phyloP scores from a whole-genome alignment of 2,113 vertebrate species.

The Tragelaphus strepsiceros region DNA sequence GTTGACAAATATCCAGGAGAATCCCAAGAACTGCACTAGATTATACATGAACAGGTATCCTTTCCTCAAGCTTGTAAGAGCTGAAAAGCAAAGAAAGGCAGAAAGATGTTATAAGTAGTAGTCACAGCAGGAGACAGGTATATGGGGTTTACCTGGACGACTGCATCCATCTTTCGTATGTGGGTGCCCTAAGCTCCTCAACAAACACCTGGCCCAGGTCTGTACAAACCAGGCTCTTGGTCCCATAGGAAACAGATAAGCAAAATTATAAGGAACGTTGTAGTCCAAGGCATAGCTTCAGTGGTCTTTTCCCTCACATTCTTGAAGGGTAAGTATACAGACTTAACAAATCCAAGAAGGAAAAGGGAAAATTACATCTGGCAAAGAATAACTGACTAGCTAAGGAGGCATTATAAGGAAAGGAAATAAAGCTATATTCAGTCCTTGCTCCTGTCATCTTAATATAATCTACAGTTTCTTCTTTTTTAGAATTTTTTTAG shows the following conservation, averaged over 20 bases:
- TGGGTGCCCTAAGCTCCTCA: not conserved
- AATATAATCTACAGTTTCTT: not conserved
- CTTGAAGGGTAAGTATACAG: not conserved
- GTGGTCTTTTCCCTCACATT: not conserved
- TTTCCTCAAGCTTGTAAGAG: conserved; percentile 86
- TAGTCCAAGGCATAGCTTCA: not conserved
- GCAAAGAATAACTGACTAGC: not conserved
- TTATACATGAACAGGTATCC: conserved; percentile 94
- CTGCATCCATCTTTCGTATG: not conserved
- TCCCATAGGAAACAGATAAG: not conserved
- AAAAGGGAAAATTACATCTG: not conserved
- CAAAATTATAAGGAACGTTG: not conserved
- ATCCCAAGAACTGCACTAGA: conserved; percentile 96
- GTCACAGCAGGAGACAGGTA: not conserved
- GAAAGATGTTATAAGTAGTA: not conserved
- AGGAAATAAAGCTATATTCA: not conserved
- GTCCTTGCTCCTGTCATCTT: not conserved
- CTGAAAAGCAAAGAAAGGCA: conserved; percentile 65
- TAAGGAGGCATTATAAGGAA: not conserved
- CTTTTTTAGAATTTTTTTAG: not conserved
- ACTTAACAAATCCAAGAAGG: not conserved
- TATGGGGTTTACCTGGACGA: not conserved
- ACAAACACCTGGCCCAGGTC: not conserved
- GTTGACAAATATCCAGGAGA: conserved; percentile 97
- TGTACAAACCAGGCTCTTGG: not conserved